These are phyloP conservation scores for Pempheris klunzingeri DNA, from an alignment of 2,797 vertebrate genomes.

Conservation along the genomic window DNA sequence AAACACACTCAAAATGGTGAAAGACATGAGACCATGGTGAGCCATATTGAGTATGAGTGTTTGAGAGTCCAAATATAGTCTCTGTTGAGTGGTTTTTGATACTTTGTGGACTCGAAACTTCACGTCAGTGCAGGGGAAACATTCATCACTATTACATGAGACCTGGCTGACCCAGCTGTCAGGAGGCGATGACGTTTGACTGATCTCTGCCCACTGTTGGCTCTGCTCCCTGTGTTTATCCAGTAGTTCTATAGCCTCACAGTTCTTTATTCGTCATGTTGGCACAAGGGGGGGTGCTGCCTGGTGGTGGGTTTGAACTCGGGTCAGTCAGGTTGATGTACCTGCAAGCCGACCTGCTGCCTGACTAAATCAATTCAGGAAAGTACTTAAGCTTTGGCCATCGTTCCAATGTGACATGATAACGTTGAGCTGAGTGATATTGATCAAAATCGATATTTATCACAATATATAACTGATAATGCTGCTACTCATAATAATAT, in stretches of 20 bases:
- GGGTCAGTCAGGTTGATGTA: slow-evolving; percentile 24
- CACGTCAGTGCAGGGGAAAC: slow-evolving; percentile 19
- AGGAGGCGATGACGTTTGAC: slow-evolving; percentile 55
- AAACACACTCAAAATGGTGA: slow-evolving; percentile 3
- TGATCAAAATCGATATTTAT: no score
- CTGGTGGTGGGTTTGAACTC: slow-evolving; percentile 19
- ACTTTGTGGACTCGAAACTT: slow-evolving; percentile 28
- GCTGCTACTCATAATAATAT: no score
- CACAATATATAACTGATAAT: no score
- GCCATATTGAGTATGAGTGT: slow-evolving; percentile 5
- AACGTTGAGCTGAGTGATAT: no score
- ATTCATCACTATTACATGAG: slow-evolving; percentile 62
- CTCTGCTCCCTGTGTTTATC: slow-evolving; percentile 46
- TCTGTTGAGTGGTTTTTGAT: background rate
- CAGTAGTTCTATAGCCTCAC: slow-evolving; percentile 30
- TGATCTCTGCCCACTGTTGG: slow-evolving; percentile 37
- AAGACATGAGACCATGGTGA: background rate
- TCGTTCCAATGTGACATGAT: background rate
- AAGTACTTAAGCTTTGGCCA: background rate
- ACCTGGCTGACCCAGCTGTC: slow-evolving; percentile 47
- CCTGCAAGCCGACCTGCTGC: background rate
- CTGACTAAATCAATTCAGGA: background rate
- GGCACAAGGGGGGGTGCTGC: background rate
- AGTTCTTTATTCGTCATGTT: slow-evolving; percentile 51
- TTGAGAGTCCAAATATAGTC: slow-evolving; percentile 5